Evolutionary conservation across 2,113 vertebrate species (phyloP).

Genomic region (Erpornis zantholeuca): DNA sequence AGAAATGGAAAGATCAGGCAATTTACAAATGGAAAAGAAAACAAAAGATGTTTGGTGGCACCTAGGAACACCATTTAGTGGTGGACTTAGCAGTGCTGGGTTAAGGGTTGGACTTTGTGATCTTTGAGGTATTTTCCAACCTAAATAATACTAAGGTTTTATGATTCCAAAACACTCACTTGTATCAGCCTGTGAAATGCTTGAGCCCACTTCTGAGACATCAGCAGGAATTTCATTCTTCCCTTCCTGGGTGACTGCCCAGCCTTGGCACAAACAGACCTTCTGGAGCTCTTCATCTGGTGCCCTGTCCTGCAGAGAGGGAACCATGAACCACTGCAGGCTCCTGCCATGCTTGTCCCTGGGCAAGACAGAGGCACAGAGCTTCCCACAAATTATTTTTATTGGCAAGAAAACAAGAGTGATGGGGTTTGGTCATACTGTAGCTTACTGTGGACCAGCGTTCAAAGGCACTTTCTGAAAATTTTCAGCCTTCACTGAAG

Average conservation of each 20-base stretch:
- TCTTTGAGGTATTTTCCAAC: neutral
- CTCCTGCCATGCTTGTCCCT: neutral
- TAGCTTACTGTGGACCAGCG: neutral
- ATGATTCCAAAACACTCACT: neutral
- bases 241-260: neutral
- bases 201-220: neutral
- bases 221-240: neutral
- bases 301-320: neutral
- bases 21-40: neutral
- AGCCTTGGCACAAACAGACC: neutral
- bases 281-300: neutral
- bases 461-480: slow-evolving; percentile 35
- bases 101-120: neutral
- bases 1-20: neutral
- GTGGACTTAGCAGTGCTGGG: neutral
- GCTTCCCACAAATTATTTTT: neutral
- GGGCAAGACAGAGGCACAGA: neutral
- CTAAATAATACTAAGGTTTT: neutral
- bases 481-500: slow-evolving; percentile 40
- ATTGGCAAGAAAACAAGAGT: neutral
- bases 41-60: neutral
- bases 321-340: neutral
- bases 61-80: neutral
- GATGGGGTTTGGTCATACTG: neutral
- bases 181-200: neutral